These are phyloP conservation scores for Caenorhabditis sp. DNA, from an alignment of 2,888 invertebrate genomes.

Conservation along the genomic window DNA sequence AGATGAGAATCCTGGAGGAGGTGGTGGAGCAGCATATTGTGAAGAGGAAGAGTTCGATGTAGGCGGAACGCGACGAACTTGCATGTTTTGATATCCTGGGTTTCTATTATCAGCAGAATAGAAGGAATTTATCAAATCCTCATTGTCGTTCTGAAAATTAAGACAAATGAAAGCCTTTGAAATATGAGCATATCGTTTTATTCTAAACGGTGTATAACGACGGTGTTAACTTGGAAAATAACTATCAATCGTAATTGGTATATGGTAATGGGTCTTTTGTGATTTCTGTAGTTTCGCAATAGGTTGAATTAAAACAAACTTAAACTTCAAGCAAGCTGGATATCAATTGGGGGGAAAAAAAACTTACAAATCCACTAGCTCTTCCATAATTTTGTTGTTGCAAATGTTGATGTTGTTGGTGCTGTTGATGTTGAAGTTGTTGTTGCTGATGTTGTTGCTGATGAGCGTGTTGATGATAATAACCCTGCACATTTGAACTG, in stretches of 20 bases:
- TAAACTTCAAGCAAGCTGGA: too few species aligned
- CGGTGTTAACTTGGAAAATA: too few species aligned
- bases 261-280: too few species aligned
- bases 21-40: conserved; percentile 7
- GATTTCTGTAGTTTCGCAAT: too few species aligned
- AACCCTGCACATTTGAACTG: neutral
- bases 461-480: neutral
- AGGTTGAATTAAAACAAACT: too few species aligned
- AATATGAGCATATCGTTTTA: too few species aligned
- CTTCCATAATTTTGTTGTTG: neutral
- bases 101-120: neutral
- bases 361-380: neutral
- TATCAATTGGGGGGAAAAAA: too few species aligned
- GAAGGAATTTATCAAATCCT: neutral
- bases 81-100: neutral
- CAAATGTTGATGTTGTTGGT: neutral
- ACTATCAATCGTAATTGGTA: too few species aligned
- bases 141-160: neutral
- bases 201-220: too few species aligned
- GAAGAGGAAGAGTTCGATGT: conserved; percentile 7
- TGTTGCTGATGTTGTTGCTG: neutral
- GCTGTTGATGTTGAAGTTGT: neutral
- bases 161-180: too few species aligned
- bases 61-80: neutral
- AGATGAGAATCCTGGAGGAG: conserved; percentile 20